Evolutionary conservation across 2,113 vertebrate genomes (phyloP), one percentile per base, ranked within the genome.

Genomic region (Orientallactaga bullata): DNA sequence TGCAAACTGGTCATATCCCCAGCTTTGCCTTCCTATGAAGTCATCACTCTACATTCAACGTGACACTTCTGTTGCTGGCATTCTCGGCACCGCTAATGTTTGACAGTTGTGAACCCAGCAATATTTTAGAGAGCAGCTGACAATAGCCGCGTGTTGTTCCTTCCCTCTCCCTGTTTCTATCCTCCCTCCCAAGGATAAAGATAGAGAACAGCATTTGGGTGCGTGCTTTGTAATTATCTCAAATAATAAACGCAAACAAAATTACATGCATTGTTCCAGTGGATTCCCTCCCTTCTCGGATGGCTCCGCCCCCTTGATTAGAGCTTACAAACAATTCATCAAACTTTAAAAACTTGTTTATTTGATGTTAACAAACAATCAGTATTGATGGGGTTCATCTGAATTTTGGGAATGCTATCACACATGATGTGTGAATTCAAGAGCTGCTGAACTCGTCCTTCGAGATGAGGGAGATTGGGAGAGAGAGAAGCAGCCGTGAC

Each of bases 1-100:
- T 98, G 97, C 96, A 98, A 98, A 98, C 97, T 97, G 99, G 98
- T 99, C 98, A 97, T 95, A 98, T 98, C 98, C 97, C 97, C 97
- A 96, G 98, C 96, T 98, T 98, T 97, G 97, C 96, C 97, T 96
- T 98, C 95, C 97, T 98, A 99, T 99, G 98, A 99, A 99, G 98
- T 99, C 98, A 99, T 99, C 99, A 99, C 96, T 98, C 97, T 96
- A 94, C 97, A 98, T 98, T 98, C 98, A 97, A 97, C 91, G 89
- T 98, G 98, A 98, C 98, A 98, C 94, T 97, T 97, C 97, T 97
- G 96, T 98, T 97, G 96, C 97, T n/a, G 85, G 96, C 96, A 98
- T 98, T 98, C 97, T 98, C 95, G 95, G 96, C 96, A 97, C 97
- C 96, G 95, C 96, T 98, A 98, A 98, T 98, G 96, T 93, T 97